Evolutionary conservation across 1,140 invertebrate species (phyloP), one percentile per base, ranked within the genome.

Genomic region (Thaumatotibia leucotreta): DNA sequence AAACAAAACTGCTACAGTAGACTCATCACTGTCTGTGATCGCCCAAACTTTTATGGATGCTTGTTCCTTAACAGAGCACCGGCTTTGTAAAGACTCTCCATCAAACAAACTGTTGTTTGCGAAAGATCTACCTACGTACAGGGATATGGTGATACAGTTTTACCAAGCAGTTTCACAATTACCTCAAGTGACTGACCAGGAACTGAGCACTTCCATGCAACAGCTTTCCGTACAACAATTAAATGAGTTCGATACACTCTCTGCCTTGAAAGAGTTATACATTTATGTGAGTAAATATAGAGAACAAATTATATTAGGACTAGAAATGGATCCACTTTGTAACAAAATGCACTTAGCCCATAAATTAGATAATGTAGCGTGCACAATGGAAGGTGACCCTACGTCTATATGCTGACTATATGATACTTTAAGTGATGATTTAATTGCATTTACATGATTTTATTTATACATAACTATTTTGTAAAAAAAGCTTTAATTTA

Each of bases 11-110:
- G 93, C 95, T 10, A 97, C 96, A 5, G 95, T 98, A 11, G 97
- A 98, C 89, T 97, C 97, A 10, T 98, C 97, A 82, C 90, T 99
- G 29, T 97, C 97, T 70, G 97, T 98, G 29, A 97, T 99, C 74
- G 97, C 98, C 23, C 98, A 99, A 92, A 98, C 97, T 2, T 97
- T 99, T 85, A 98, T 99, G 96, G 98, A 99, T 86, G 95, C 97
- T 0, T 98, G 97, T 86, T 97, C 97, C 11, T 96, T 97, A 66
- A 94, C 94, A 5, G 96, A 98, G 84, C 97, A 98, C 84, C 92
- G 97, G 50, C 92, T 98, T 6, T 97, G 97, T 67, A 98, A 98
- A 91, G 97, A 98, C 91, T 98, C 97, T 23, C 97, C 98, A 24
- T 98, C 97, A 11, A 98, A 98, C 86, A 99, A 99, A 91, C 92